Base-by-base conservation (phyloP, 2,797 vertebrate genomes). In the Steatocranus sp. region DNA sequence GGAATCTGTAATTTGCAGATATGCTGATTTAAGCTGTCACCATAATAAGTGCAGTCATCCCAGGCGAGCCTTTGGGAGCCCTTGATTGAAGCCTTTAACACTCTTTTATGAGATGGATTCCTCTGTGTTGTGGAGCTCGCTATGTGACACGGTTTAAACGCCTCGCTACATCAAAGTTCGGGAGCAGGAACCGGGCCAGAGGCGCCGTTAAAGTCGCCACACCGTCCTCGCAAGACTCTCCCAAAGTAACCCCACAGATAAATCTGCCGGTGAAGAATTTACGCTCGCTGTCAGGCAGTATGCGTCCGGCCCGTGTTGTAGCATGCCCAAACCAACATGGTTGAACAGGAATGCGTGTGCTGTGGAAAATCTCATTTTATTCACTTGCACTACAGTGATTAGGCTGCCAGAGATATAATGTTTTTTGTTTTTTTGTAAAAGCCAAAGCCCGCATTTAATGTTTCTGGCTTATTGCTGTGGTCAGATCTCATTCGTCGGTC, bases 1-100 rank as follows among this genome's bases (percentile, higher is more conserved):
- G 87, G 89, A 91, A 95, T 93, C 94, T 96, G 89, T 95, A 91
- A 95, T 95, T 96, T 95, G 88, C 92, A 90, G 89, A 91, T 94
- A 94, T 94, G 92, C 94, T 93, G 93, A 95, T 95, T 95, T 93
- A 93, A 90, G 81, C 91, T 92, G 93, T 94, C 94, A 94, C 92
- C 92, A 93, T 94, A 93, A 95, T 94, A 94, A 93, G 91, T 89
- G 91, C 89, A 89, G 92, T 87, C 80, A 82, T 93, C 88, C 90
- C 85, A 79, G 87, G 86, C 89, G 10, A 88, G 87, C 85, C 81
- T 90, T 75, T 78, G 79, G 68, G 83, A 93, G 90, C 90, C 87
- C 82, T 87, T 93, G 94, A 95, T 94, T 94, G 95, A 94, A 94
- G 91, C 92, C 93, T 92, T 94, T 93, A 93, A 92, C 92, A 87